Percentiles rank a stretch among this genome's conserved stretches.
phyloP scores from a whole-genome alignment of 2,113 vertebrate genomes.

The Coreoperca whiteheadi region DNA sequence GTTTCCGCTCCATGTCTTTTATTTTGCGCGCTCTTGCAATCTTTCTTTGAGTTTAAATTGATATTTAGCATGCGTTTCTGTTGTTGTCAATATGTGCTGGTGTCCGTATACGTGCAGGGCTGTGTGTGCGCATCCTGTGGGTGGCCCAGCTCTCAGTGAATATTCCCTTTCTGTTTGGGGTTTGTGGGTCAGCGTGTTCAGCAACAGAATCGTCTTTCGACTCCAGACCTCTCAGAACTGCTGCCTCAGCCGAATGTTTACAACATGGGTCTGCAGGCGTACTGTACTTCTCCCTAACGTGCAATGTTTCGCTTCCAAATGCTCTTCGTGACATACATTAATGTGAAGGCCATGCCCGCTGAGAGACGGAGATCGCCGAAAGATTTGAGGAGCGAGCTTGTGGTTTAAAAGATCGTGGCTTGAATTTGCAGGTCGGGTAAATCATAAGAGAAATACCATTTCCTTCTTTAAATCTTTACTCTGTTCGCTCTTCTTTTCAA shows the following conservation, averaged over 20 bases:
- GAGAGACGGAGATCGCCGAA: background rate
- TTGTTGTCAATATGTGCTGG: slow-evolving; percentile 8
- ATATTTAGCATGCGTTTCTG: slow-evolving; percentile 31
- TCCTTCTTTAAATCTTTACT: background rate
- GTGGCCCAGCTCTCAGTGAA: slow-evolving; percentile 33
- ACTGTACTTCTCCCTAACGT: background rate
- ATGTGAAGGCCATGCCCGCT: background rate
- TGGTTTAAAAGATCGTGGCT: background rate
- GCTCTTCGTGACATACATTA: background rate
- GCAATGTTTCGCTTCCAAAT: background rate
- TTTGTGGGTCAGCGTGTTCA: slow-evolving; percentile 59
- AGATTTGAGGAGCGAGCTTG: background rate
- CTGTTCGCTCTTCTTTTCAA: background rate
- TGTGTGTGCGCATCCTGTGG: slow-evolving; percentile 20
- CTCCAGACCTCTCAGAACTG: slow-evolving; percentile 24
- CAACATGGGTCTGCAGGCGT: slow-evolving; percentile 25
- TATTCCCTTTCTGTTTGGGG: slow-evolving; percentile 30
- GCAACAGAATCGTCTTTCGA: slow-evolving; percentile 24
- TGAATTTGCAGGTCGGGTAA: background rate
- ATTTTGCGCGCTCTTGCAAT: background rate
- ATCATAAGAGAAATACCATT: background rate
- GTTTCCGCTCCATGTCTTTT: background rate
- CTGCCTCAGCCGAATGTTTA: slow-evolving; percentile 56
- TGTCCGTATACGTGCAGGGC: background rate
- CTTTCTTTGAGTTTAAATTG: slow-evolving; percentile 17